Conservation (phyloP, 2,888 invertebrate genomes). For the Philopedon plagiatum region DNA sequence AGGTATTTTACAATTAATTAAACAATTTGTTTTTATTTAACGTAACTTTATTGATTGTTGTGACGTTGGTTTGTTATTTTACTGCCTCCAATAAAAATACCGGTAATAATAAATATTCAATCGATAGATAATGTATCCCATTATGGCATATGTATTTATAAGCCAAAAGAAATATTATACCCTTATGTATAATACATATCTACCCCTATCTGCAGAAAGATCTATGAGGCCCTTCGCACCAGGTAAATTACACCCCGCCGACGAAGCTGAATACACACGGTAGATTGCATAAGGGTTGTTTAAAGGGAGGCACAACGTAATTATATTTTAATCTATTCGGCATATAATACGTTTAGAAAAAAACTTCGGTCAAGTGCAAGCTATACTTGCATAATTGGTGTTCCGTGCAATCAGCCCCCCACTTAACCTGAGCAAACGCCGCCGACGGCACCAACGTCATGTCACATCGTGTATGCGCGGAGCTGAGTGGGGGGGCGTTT, state of each 20-base stretch:
- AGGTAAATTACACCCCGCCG: constrained; percentile 29
- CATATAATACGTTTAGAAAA: too few relatives aligned
- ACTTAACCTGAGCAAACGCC: too few relatives aligned
- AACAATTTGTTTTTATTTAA: too few relatives aligned
- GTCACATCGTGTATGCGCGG: too few relatives aligned
- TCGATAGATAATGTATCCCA: constrained; percentile 4
- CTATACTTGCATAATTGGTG: too few relatives aligned
- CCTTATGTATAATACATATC: constrained; percentile 12
- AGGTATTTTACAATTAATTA: too few relatives aligned
- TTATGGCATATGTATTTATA: constrained; percentile 2
- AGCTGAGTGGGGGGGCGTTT: too few relatives aligned
- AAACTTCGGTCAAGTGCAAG: too few relatives aligned
- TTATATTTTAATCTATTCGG: background rate
- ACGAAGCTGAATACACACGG: constrained; percentile 9
- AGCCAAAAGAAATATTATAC: constrained; percentile 15
- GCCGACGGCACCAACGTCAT: too few relatives aligned
- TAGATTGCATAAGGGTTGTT: constrained; percentile 17
- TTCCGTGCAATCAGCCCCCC: too few relatives aligned
- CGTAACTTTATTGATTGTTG: too few relatives aligned
- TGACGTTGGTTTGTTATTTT: too few relatives aligned
- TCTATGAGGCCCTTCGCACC: constrained; percentile 19
- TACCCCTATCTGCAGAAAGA: constrained; percentile 16
- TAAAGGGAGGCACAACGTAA: background rate
- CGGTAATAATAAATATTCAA: background rate
- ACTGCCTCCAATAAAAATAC: background rate